Evolutionary conservation across 37 sponge, comb jelly and placozoan genomes (phyloP).

Genomic region (Bolinopsis microptera): DNA sequence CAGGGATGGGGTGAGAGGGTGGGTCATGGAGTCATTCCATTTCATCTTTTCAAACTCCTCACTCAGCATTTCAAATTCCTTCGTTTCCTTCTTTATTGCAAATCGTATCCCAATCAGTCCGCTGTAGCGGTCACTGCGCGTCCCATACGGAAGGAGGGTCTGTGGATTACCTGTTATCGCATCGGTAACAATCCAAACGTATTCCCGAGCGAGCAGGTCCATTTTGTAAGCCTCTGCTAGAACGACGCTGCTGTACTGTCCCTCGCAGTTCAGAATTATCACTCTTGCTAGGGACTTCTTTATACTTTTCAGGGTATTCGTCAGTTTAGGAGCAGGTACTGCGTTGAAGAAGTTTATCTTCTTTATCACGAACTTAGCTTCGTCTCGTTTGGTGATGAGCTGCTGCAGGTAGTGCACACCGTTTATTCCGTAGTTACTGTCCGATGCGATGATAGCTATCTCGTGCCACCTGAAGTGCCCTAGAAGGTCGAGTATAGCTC

Average conservation of each 20-base stretch:
- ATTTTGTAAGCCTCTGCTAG: background rate
- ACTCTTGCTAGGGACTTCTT: slow-evolving; percentile 4
- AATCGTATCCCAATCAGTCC: background rate
- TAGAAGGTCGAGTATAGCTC: background rate
- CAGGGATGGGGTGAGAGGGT: background rate
- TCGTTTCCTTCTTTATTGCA: background rate
- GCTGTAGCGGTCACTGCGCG: background rate
- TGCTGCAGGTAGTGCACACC: background rate
- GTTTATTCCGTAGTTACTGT: slow-evolving; percentile 35
- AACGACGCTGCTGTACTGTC: background rate
- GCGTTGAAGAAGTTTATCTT: slow-evolving; percentile 11
- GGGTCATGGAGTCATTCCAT: background rate
- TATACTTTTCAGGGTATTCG: background rate
- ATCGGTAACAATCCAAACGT: slow-evolving; percentile 62
- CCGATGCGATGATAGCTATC: slow-evolving; percentile 22
- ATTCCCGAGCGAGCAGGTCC: background rate
- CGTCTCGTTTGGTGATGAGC: background rate
- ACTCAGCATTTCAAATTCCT: background rate
- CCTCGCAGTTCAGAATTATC: slow-evolving; percentile 36
- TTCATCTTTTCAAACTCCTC: background rate
- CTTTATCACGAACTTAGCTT: slow-evolving; percentile 12
- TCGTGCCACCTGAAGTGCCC: slow-evolving; percentile 14
- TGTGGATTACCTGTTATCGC: slow-evolving; percentile 12
- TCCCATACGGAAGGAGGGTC: background rate
- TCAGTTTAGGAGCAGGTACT: background rate